Percentiles rank a stretch among this genome's conserved stretches.
Conservation (phyloP, 2,113 vertebrate species). For the Muscicapa adusta region DNA sequence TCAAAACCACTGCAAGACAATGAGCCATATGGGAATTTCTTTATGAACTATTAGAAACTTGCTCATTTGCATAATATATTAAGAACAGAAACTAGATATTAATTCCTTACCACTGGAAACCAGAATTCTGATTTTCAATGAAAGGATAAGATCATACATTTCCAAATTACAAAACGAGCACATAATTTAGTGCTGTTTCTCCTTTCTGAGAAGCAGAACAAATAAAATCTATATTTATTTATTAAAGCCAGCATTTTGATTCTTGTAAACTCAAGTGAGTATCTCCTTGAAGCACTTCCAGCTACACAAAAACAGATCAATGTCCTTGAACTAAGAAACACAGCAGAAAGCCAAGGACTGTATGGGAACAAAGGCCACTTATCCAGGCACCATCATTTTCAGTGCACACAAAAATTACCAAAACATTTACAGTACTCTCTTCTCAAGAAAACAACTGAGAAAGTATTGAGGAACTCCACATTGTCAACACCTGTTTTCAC, state of each 20-base stretch:
- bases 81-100: not conserved
- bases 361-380: not conserved
- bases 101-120: not conserved
- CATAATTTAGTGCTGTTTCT: not conserved
- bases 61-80: not conserved
- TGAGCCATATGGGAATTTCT: not conserved
- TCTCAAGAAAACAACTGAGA: not conserved
- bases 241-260: not conserved
- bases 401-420: not conserved
- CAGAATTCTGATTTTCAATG: not conserved
- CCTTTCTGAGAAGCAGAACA: not conserved
- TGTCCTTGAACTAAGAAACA: not conserved
- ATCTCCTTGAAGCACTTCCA: not conserved
- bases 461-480: not conserved
- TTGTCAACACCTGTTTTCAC: not conserved
- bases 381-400: not conserved
- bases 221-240: not conserved
- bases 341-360: not conserved
- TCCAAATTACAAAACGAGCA: not conserved
- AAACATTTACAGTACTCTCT: not conserved
- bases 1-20: not conserved
- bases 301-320: not conserved
- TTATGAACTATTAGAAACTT: not conserved
- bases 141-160: not conserved
- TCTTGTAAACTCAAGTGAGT: not conserved